phyloP scores from a whole-genome alignment of 2,888 invertebrate genomes.

The Campopleginae sp. region DNA sequence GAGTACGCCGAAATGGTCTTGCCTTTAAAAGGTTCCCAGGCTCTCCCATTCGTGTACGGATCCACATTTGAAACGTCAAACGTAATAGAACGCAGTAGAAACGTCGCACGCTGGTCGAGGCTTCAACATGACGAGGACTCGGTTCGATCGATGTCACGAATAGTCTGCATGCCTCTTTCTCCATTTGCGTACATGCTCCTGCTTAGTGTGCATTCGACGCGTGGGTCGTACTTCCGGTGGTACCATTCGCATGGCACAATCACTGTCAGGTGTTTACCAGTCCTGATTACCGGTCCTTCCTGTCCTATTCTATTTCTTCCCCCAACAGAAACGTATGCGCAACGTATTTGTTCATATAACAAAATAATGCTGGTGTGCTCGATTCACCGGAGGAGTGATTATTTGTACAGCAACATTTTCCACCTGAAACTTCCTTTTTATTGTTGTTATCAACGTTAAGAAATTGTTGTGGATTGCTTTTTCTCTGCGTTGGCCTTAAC shows the following conservation, averaged over 20 bases:
- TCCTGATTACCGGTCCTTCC: conserved; percentile 80
- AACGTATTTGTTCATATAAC: conserved; percentile 38
- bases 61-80: conserved; percentile 1
- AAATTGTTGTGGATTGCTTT: no score
- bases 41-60: conserved; percentile 17
- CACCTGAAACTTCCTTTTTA: no score
- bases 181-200: conserved; percentile 49
- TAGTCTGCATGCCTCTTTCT: conserved; percentile 69
- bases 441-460: no score
- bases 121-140: conserved; percentile 61
- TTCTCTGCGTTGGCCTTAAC: no score
- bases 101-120: background rate
- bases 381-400: conserved; percentile 22
- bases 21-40: background rate
- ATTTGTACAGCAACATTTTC: background rate
- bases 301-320: conserved; percentile 12
- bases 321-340: conserved; percentile 1
- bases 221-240: conserved; percentile 38
- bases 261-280: conserved; percentile 80
- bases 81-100: background rate
- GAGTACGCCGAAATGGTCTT: no score
- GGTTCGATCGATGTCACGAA: conserved; percentile 76
- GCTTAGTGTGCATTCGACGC: conserved; percentile 61
- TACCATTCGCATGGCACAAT: conserved; percentile 76
- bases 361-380: background rate